A percentile compares a stretch with the other conserved stretches of the same genome.
Evolutionary conservation across 2,888 invertebrate species (phyloP).

Genomic region (Oscheius sp.): DNA sequence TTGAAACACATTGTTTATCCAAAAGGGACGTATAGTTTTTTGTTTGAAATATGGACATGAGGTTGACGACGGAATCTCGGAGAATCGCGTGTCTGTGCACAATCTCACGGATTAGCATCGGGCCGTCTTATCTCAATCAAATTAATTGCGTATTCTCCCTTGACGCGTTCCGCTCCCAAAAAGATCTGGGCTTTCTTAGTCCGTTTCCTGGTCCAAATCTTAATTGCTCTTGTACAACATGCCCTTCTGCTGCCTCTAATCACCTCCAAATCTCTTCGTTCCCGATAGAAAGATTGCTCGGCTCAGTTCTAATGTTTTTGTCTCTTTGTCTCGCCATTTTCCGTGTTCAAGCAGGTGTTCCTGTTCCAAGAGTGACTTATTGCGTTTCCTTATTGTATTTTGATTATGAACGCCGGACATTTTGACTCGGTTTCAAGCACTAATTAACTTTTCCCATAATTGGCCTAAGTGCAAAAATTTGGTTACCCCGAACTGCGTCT

Average conservation of each 20-base stretch:
- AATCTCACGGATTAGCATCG: conserved; percentile 10
- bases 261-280: too few species aligned
- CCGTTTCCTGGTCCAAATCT: neutral
- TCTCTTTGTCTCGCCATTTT: too few species aligned
- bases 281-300: too few species aligned
- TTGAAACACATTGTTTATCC: neutral
- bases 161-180: conserved; percentile 3
- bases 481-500: neutral
- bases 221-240: too few species aligned
- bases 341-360: too few species aligned
- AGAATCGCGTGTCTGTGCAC: conserved; percentile 19
- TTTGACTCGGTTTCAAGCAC: conserved; percentile 1
- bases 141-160: conserved; percentile 22
- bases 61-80: neutral
- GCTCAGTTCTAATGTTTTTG: too few species aligned
- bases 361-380: too few species aligned
- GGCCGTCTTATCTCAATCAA: conserved; percentile 14
- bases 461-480: conserved; percentile 2
- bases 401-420: neutral
- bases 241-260: too few species aligned
- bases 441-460: conserved; percentile 15
- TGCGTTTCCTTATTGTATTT: too few species aligned
- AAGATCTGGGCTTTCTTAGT: conserved; percentile 1
- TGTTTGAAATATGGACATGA: neutral
- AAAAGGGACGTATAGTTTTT: neutral